Evolutionary conservation across 1,140 invertebrate species (phyloP).

Genomic region (Spodoptera frugiperda): DNA sequence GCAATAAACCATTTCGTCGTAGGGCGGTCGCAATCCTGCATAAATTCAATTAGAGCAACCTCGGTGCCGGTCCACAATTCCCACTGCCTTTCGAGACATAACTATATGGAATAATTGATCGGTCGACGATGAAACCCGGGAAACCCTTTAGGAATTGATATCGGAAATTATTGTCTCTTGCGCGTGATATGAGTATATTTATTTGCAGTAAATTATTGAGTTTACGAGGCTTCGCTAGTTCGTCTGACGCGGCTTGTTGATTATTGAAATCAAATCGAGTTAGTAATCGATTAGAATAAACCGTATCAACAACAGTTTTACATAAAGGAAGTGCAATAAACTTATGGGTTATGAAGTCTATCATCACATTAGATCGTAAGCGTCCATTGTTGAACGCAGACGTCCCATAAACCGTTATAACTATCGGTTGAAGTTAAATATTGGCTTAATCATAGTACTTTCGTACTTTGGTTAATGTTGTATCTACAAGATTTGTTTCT

Average conservation of each 20-base stretch:
- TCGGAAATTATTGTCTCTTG: slow-evolving; percentile 48
- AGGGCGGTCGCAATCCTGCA: slow-evolving; percentile 64
- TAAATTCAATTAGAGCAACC: slow-evolving; percentile 75
- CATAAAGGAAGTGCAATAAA: slow-evolving; percentile 13
- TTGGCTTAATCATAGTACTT: background rate
- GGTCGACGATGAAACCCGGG: slow-evolving; percentile 44
- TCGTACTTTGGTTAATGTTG: background rate
- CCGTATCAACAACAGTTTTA: background rate
- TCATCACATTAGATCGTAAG: slow-evolving; percentile 33
- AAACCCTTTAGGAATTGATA: slow-evolving; percentile 54
- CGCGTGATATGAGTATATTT: slow-evolving; percentile 45
- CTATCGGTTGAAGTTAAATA: slow-evolving; percentile 1
- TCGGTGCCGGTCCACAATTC: slow-evolving; percentile 49
- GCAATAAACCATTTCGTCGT: slow-evolving; percentile 64
- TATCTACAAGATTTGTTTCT: background rate
- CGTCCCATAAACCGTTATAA: slow-evolving; percentile 17
- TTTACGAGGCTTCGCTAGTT: slow-evolving; percentile 19
- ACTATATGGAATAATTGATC: slow-evolving; percentile 77
- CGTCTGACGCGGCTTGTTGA: slow-evolving; percentile 3
- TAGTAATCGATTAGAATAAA: no score
- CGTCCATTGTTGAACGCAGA: slow-evolving; percentile 16
- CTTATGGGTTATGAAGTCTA: background rate
- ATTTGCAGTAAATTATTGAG: slow-evolving; percentile 45
- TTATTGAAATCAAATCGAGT: slow-evolving; percentile 13
- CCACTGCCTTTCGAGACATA: slow-evolving; percentile 58